Percentiles rank a stretch among this genome's conserved stretches.
Evolutionary conservation across 92 coral and sea anemone species (phyloP).

Genomic region (Ricordea florida): DNA sequence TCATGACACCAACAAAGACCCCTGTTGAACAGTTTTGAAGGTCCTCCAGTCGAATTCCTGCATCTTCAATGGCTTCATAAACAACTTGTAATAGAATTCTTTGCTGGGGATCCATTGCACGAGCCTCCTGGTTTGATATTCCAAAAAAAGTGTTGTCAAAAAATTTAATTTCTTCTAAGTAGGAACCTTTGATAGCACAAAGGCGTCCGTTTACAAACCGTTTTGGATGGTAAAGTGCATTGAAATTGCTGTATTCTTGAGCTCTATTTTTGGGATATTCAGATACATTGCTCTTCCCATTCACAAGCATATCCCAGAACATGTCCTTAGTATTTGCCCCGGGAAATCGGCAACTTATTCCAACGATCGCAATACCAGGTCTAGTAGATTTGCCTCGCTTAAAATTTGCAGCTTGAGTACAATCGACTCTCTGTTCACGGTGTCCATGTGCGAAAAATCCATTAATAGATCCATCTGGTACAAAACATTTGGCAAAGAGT

Average conservation of each 20-base stretch:
- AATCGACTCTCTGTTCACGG: no score
- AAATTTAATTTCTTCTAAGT: slow-evolving; percentile 56
- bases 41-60: slow-evolving; percentile 78
- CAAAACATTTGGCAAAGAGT: background rate
- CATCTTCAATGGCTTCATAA: slow-evolving; percentile 89
- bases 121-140: slow-evolving; percentile 74
- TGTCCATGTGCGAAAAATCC: no score
- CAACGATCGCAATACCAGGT: slow-evolving; percentile 42
- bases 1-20: slow-evolving; percentile 85
- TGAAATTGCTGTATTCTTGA: slow-evolving; percentile 40
- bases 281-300: slow-evolving; percentile 51
- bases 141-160: slow-evolving; percentile 78
- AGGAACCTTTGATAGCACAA: slow-evolving; percentile 65
- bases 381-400: background rate
- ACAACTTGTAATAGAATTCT: slow-evolving; percentile 73
- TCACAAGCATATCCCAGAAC: slow-evolving; percentile 70
- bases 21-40: slow-evolving; percentile 76
- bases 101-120: slow-evolving; percentile 83
- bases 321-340: slow-evolving; percentile 57
- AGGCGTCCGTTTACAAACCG: slow-evolving; percentile 63
- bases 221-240: slow-evolving; percentile 53
- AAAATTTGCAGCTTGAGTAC: no score
- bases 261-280: slow-evolving; percentile 59
- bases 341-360: slow-evolving; percentile 72
- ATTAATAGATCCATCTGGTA: background rate